Base-by-base conservation (phyloP, 2,113 vertebrate species). In the Sceloporus tristichus region DNA sequence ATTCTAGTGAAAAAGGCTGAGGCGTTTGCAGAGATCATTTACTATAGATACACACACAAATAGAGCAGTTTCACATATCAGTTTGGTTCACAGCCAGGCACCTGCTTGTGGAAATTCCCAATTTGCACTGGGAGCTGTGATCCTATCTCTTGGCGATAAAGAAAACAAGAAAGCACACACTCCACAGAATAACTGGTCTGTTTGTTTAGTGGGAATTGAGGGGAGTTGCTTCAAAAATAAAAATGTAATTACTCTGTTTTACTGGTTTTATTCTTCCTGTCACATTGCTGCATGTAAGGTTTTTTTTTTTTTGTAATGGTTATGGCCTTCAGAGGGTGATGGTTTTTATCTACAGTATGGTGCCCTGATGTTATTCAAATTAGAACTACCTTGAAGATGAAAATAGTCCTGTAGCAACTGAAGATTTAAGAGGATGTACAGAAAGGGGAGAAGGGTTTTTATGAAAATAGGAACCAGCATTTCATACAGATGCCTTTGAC, bases 101-200 rank as follows among this genome's bases (percentile, higher is more conserved):
- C 81, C 87, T 88, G 74, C 74, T 88, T 27, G 75, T 88, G 75
- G 62, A 88, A 88, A 84, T 78, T 88, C 81, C 65, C 80, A 88
- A 11, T 88, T 77, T 88, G n/a, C 65, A 88, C 42, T 4, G 23
- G 48, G 74, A 88, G 83, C 74, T 42, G 81, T 88, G 74, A 88
- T 79, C 68, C 6, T 88, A 88, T 88, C 73, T 56, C 42, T 48
- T 78, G 42, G 23, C 23, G 9, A 77, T 83, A 38, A 68, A 78
- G 48, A 88, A 77, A 88, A 66, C 84, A 85, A 78, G 48, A 27
- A 78, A 56, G 16, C 21, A 29, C 29, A 11, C 65, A 29, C 29
- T 34, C 54, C 38, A 56, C 48, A 68, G 82, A 88, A 88, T 73
- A 80, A 73, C 59, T 5, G 13, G 25, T 13, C 48, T 70, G 9